Conservation (phyloP, 2,797 vertebrate species). For the Lycodopsis pacificus region DNA sequence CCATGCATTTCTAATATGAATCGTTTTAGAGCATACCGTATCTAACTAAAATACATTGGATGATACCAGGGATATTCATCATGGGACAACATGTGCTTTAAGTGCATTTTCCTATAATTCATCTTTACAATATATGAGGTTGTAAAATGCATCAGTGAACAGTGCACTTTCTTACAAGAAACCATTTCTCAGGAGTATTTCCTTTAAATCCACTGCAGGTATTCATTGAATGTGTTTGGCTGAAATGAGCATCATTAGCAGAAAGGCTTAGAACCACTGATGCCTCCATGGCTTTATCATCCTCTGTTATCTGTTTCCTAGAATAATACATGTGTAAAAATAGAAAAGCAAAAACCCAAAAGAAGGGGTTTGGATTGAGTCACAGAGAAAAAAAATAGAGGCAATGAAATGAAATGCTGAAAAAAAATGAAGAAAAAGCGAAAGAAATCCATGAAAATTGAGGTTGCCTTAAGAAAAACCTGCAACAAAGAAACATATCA, state of each 20-base stretch:
- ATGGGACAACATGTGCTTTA: not conserved
- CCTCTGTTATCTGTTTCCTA: conserved; percentile 12
- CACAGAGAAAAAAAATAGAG: conserved; percentile 24
- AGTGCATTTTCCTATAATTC: conserved; percentile 2
- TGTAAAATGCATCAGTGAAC: conserved; percentile 23
- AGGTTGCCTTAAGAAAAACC: conserved; percentile 38
- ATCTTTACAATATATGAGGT: conserved; percentile 14
- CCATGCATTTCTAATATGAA: conserved; percentile 10
- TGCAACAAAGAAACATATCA: conserved; percentile 35
- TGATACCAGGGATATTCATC: conserved; percentile 14
- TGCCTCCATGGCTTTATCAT: conserved; percentile 16
- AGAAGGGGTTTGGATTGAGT: conserved; percentile 17
- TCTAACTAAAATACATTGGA: conserved; percentile 20
- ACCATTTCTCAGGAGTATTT: not conserved
- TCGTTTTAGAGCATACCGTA: not conserved
- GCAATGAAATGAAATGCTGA: conserved; percentile 41
- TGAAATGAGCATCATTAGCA: conserved; percentile 34
- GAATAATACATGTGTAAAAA: conserved; percentile 22
- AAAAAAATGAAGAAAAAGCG: conserved; percentile 6
- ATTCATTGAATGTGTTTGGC: conserved; percentile 24
- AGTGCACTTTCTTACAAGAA: not conserved
- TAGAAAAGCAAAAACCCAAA: conserved; percentile 25
- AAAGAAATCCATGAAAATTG: conserved; percentile 45
- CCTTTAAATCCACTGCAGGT: not conserved
- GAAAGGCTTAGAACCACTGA: conserved; percentile 15